Evolutionary conservation across 2,888 invertebrate species (phyloP), one percentile per base, ranked within the genome.

Genomic region (Gortyna flavago): DNA sequence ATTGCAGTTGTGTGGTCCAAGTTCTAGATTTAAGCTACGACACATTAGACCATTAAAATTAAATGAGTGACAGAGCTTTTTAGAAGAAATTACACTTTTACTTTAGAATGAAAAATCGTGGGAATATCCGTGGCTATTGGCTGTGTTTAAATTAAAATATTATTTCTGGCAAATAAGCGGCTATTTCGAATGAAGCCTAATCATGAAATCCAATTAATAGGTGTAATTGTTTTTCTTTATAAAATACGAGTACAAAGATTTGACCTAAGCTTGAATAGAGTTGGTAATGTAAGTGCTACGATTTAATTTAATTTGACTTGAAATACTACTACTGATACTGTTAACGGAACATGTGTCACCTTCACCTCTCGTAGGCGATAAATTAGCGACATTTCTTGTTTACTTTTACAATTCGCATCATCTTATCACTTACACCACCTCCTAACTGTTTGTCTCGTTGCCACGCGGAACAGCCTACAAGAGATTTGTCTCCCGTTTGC

Each of bases 381-480:
- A 44, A 35, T 69, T 41, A 48, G 16, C 32, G 62, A 16, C 3
- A 21, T n/a, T 29, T 35, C 25, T 74, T 21, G 41, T 57, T 67
- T 16, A 44, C 51, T 32, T 1, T 32, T n/a, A 21, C 1, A 48
- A 61, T 59, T 66, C 57, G 62, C 44, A 62, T 25, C 13, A 72
- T 44, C 72, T 70, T 57, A 5, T 73, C n/a, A 54, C 69, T 79
- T 75, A 35, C 3, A 75, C 82, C 77, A 66, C 32, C 4, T 44
- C 25, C 25, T 83, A 77, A 86, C 72, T 76, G 82, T 85, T 64
- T 41, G 59, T 62, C 48, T 67, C 35, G 70, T 77, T 81, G 73
- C 71, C 48, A 86, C 77, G 76, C 83, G 88, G 88, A 88, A 87
- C 72, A 67, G 51, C 67, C n/a, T 57, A 57, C 73, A 68, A 62